Evolutionary conservation across 2,797 vertebrate genomes (phyloP), one percentile per base, ranked within the genome.

Genomic region (Cossypha caffra): DNA sequence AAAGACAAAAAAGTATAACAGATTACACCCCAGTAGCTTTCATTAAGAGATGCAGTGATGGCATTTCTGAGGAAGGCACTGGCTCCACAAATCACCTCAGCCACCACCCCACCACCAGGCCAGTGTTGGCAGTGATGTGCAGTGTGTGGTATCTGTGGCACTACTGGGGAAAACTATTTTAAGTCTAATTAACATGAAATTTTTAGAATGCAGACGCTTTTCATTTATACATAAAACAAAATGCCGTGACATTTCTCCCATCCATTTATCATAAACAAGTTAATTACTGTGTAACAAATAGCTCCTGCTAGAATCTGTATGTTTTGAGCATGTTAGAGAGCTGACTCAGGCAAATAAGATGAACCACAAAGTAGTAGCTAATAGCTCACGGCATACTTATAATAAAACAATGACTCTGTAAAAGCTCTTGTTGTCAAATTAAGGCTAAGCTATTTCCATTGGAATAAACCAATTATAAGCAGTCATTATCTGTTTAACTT

Each of bases 231-330:
- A 96, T 97, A 98, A 98, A 98, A 96, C 97, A 98, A 98, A 98
- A 98, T 98, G 98, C 94, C 98, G 59, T 57, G 95, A 97, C 98
- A 98, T 98, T 98, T 98, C 95, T 94, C 95, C 96, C 94, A 95
- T 93, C 93, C 97, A 98, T 98, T 98, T 97, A 98, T 98, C 98
- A 98, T 97, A 97, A 98, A 98, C 97, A 98, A 97, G 97, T 98
- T 98, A 98, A 98, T 98, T 98, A 98, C 95, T 90, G 89, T 86
- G 97, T 97, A 98, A 98, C 98, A 97, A 98, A 98, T 97, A 88
- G 79, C 93, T 97, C 95, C 96, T 96, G 93, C 97, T 95, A 95
- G 94, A 98, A 88, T 86, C 88, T 75, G 86, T 89, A 55, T 85
- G 95, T 95, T 96, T 63, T 76, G 88, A 91, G 96, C 95, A 95